A percentile compares a stretch with the other conserved stretches of the same genome.
phyloP scores from a whole-genome alignment of 2,797 vertebrate genomes.

The Pseudotriccus pelzelni region DNA sequence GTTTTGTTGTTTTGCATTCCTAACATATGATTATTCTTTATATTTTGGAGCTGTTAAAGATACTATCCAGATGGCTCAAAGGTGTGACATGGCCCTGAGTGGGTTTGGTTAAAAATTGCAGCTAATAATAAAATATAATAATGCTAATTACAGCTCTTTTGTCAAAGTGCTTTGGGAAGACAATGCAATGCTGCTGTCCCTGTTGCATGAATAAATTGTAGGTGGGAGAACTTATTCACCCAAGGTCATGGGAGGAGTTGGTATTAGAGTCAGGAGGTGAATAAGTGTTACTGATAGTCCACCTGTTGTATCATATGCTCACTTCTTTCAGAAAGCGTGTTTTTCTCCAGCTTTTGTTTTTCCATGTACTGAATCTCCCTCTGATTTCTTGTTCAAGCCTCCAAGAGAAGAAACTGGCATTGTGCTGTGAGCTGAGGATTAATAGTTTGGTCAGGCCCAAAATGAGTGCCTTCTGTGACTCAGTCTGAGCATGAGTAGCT shows the following conservation, averaged over 20 bases:
- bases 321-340: background rate
- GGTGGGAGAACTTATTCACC: background rate
- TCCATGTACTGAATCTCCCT: background rate
- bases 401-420: background rate
- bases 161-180: background rate
- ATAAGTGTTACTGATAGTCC: background rate
- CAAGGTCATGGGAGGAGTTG: background rate
- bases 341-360: background rate
- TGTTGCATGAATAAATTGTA: background rate
- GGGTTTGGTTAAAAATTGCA: background rate
- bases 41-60: background rate
- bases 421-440: background rate
- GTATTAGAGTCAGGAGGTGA: background rate
- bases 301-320: background rate
- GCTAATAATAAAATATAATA: background rate
- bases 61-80: background rate
- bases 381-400: background rate
- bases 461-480: background rate
- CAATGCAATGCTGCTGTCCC: background rate
- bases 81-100: background rate
- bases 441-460: background rate
- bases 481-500: background rate
- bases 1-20: background rate
- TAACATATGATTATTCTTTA: background rate
- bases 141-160: background rate